phyloP scores from a whole-genome alignment of 1,140 invertebrate genomes.

The Manduca sexta region DNA sequence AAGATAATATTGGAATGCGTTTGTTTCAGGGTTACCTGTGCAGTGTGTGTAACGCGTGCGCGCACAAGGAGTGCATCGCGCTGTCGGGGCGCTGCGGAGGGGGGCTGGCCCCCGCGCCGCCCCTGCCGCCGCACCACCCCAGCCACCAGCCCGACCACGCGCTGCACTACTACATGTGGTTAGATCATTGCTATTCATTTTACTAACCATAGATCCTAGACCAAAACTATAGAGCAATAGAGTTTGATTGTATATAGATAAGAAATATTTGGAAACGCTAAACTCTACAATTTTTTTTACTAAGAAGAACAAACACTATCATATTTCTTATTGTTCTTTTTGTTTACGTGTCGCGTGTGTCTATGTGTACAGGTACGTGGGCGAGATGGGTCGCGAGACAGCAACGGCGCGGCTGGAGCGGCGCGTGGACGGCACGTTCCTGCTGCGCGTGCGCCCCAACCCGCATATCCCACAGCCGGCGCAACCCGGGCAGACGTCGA shows the following conservation, averaged over 20 bases:
- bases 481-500: conserved; percentile 65
- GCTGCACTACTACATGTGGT: conserved; percentile 76
- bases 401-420: conserved; percentile 85
- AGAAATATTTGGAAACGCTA: too few species aligned
- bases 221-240: too few species aligned
- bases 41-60: conserved; percentile 80
- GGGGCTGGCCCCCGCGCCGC: conserved; percentile 60
- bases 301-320: too few species aligned
- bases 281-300: too few species aligned
- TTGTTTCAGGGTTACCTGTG: conserved; percentile 82
- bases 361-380: conserved; percentile 79
- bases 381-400: conserved; percentile 89
- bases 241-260: too few species aligned
- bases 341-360: conserved; percentile 1
- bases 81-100: conserved; percentile 80
- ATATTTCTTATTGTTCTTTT: too few species aligned
- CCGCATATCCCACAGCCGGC: conserved; percentile 51
- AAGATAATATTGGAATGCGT: not conserved
- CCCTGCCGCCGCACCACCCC: conserved; percentile 66
- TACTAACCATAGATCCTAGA: too few species aligned
- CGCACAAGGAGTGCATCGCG: conserved; percentile 86
- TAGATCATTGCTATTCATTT: conserved; percentile 5
- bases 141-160: conserved; percentile 71
- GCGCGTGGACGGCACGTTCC: conserved; percentile 90
- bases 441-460: conserved; percentile 86